Base-by-base conservation (phyloP, 2,888 invertebrate species). In the Ecliptopera silaceata region DNA sequence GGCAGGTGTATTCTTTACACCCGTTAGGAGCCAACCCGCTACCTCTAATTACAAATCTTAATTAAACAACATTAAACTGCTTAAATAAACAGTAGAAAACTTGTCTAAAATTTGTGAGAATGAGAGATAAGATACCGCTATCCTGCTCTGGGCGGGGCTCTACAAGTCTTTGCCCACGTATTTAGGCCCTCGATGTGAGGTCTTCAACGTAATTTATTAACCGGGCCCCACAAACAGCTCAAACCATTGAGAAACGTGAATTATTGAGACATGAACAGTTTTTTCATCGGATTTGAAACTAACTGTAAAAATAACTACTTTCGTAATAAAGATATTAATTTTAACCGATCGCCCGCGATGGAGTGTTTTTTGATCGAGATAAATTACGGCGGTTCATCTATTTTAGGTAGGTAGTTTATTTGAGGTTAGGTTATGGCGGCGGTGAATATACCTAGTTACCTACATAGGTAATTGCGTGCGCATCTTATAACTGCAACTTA, bases 151-250 rank as follows among this genome's bases (percentile, higher is more conserved):
- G 89, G 89, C 89, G 89, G 80, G 69, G 89, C 82, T 68, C 77
- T 54, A 20, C 32, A 29, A 63, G 80, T 75, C 71, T 75, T 74
- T 69, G 75, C 86, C 88, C 84, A 82, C 81, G 81, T 85, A 80
- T 81, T 84, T 82, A 85, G 79, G 71, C 71, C 75, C 86, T 78
- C 78, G 72, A 79, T 88, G 90, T 90, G 90, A 84, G 90, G 90
- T 90, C 89, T 75, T 77, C 73, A 74, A 74, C 65, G 72, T 85
- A 86, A 90, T 87, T 88, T 88, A 88, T 88, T 84, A 82, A 80
- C 71, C 66, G 86, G 61, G 80, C 88, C 88, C 83, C 89, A 88
- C 89, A 82, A 75, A 79, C 69, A 71, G 75, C 79, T 82, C 84
- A 72, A 64, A 71, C 75, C 73, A 73, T 77, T 70, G 71, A 75